Percentiles rank a stretch among this genome's conserved stretches.
These are phyloP conservation scores for Trissoscelio sp. DNA, from an alignment of 2,888 invertebrate genomes.

Conservation along the genomic window DNA sequence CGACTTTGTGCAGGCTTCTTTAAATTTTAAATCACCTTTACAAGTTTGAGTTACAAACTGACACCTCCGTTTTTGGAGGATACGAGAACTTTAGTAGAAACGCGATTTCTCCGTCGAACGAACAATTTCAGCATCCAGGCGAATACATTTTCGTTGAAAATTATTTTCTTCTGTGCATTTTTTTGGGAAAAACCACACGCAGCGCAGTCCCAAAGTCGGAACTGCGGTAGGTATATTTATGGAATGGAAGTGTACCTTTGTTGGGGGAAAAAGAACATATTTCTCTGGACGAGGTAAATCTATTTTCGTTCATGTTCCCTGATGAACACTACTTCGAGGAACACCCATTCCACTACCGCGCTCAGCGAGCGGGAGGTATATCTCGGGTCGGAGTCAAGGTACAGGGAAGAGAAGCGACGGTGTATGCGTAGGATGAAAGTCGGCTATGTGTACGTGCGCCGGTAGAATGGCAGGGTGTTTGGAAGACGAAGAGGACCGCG, in stretches of 20 bases:
- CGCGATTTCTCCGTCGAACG: slow-evolving; percentile 1
- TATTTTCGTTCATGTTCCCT: slow-evolving; percentile 74
- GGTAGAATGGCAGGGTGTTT: slow-evolving; percentile 76
- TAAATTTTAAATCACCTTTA: slow-evolving; percentile 65
- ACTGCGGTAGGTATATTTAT: slow-evolving; percentile 53
- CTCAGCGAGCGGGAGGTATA: slow-evolving; percentile 68
- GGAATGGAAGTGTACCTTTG: slow-evolving; percentile 60
- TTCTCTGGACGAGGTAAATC: slow-evolving; percentile 72
- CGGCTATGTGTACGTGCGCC: slow-evolving; percentile 68
- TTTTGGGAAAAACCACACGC: slow-evolving; percentile 20
- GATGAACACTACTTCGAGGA: slow-evolving; percentile 73
- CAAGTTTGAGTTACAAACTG: slow-evolving; percentile 63
- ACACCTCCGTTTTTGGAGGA: slow-evolving; percentile 55
- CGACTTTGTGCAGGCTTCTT: slow-evolving; percentile 40
- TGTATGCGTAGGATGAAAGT: slow-evolving; percentile 65
- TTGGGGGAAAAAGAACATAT: slow-evolving; percentile 48
- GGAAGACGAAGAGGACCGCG: slow-evolving; percentile 75
- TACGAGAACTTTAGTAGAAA: slow-evolving; percentile 15
- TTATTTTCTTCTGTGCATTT: background rate
- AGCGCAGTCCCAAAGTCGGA: slow-evolving; percentile 33
- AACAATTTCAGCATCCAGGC: slow-evolving; percentile 15
- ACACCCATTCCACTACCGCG: slow-evolving; percentile 66
- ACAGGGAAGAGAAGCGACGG: slow-evolving; percentile 56
- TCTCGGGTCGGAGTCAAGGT: slow-evolving; percentile 59
- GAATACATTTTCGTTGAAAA: slow-evolving; percentile 14